A percentile compares a stretch with the other conserved stretches of the same genome.
phyloP scores from a whole-genome alignment of 2,113 vertebrate species.

The Apteryx mantelli region DNA sequence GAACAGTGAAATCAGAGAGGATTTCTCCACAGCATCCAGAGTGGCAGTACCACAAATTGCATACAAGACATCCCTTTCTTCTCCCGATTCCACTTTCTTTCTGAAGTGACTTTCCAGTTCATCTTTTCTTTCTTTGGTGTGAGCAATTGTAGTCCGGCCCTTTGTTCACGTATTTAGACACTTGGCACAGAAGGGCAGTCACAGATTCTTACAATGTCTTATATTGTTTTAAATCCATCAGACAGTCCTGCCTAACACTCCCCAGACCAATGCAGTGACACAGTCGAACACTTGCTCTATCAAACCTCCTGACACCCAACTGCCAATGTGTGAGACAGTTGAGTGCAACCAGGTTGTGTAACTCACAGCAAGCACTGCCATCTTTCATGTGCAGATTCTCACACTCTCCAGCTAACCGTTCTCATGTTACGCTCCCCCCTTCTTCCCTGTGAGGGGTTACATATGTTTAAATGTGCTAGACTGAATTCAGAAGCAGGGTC shows the following conservation, averaged over 20 bases:
- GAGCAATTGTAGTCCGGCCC: not conserved
- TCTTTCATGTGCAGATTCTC: not conserved
- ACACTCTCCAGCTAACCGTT: not conserved
- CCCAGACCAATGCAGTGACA: not conserved
- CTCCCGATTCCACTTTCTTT: not conserved
- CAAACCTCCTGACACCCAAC: not conserved
- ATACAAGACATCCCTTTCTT: not conserved
- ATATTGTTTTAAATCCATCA: fast-evolving
- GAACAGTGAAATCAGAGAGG: not conserved
- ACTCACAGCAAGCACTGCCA: not conserved
- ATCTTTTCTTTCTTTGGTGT: not conserved
- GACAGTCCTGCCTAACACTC: not conserved
- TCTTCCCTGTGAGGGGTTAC: not conserved
- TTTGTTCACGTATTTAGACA: not conserved
- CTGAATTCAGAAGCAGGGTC: not conserved
- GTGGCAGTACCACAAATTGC: fast-evolving
- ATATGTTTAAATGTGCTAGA: not conserved
- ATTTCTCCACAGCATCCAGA: not conserved
- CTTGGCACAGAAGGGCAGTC: not conserved
- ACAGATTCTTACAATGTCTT: fast-evolving
- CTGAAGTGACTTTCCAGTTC: no score
- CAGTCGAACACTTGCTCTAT: not conserved
- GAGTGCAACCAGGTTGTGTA: not conserved
- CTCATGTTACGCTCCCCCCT: not conserved
- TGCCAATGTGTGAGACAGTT: not conserved